phyloP scores from a whole-genome alignment of 2,113 vertebrate species.

The Trogon melanurus region DNA sequence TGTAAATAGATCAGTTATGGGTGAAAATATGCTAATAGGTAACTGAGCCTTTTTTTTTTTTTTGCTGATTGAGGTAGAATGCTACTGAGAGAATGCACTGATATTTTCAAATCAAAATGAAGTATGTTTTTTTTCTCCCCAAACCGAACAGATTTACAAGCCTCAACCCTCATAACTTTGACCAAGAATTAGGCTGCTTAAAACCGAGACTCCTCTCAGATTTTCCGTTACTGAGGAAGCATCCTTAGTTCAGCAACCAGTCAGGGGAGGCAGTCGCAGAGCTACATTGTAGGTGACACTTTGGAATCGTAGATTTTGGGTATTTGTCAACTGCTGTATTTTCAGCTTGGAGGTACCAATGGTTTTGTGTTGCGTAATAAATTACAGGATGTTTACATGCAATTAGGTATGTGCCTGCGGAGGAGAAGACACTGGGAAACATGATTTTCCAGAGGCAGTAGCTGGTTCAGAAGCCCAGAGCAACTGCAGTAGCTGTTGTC shows the following conservation, averaged over 20 bases:
- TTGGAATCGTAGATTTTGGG: background rate
- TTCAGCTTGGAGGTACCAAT: constrained; percentile 39
- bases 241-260: background rate
- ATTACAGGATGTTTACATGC: constrained; percentile 57
- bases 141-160: background rate
- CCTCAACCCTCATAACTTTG: background rate
- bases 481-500: constrained; percentile 32
- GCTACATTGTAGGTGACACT: constrained; percentile 30
- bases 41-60: background rate
- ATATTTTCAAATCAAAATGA: background rate
- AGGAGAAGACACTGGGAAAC: constrained; percentile 32
- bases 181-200: background rate
- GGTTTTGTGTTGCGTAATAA: background rate
- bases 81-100: background rate
- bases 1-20: background rate
- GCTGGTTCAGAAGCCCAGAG: constrained; percentile 59
- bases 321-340: background rate
- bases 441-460: constrained; percentile 63
- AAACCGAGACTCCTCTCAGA: background rate
- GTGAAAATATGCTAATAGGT: background rate
- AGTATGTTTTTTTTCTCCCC: background rate
- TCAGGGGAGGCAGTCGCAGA: background rate
- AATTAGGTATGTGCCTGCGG: constrained; percentile 34
- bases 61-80: background rate
- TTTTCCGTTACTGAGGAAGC: background rate